These are phyloP conservation scores for Euzetes globulus DNA, from an alignment of 2,888 invertebrate genomes.

Conservation along the genomic window DNA sequence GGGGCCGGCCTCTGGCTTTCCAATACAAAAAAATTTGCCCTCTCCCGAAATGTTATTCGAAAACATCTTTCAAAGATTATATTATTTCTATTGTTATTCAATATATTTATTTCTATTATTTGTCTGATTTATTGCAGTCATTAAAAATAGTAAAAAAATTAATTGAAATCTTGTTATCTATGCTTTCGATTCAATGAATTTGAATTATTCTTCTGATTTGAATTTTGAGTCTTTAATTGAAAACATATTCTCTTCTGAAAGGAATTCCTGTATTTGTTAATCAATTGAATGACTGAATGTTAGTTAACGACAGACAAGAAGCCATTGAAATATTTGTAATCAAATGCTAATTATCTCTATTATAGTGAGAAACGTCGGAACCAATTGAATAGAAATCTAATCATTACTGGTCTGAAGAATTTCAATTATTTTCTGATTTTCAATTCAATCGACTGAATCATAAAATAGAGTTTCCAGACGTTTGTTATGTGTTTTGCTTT, in stretches of 20 bases:
- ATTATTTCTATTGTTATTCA: no score
- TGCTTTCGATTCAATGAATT: neutral
- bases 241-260: neutral
- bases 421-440: neutral
- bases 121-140: neutral
- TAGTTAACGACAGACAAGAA: neutral
- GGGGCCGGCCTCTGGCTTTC: neutral
- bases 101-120: neutral
- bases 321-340: neutral
- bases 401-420: neutral
- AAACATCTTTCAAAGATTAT: no score
- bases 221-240: neutral
- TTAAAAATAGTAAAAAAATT: neutral
- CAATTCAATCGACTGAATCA: neutral
- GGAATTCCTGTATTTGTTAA: neutral
- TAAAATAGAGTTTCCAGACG: neutral
- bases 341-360: constrained; percentile 10
- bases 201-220: neutral
- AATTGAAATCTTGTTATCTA: neutral
- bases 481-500: no score
- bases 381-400: neutral
- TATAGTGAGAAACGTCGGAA: neutral
- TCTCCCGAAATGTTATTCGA: neutral
- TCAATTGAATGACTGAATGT: neutral
- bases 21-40: neutral